phyloP scores from a whole-genome alignment of 2,888 invertebrate species.

The Colletes collaris region DNA sequence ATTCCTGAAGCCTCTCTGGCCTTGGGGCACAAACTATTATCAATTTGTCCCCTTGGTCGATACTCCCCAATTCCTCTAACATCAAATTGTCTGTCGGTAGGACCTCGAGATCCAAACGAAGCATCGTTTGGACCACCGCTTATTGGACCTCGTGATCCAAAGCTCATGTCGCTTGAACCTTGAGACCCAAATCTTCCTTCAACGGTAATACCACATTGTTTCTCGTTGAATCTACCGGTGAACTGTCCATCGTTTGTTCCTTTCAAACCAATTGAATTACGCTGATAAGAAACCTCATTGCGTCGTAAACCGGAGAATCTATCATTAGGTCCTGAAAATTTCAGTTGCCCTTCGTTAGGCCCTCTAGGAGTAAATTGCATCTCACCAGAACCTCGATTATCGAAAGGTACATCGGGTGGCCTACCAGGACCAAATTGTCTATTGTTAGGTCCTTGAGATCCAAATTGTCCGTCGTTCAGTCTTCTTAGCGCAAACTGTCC shows the following conservation, averaged over 20 bases:
- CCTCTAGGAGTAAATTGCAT: constrained; percentile 44
- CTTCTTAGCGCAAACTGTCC: constrained; percentile 14
- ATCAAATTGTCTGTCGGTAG: constrained; percentile 48
- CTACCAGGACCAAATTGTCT: constrained; percentile 41
- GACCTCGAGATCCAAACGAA: constrained; percentile 39
- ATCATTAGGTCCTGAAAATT: constrained; percentile 29
- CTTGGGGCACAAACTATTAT: constrained; percentile 21
- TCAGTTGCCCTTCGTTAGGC: constrained; percentile 27
- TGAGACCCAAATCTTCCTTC: constrained; percentile 21
- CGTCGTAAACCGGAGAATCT: constrained; percentile 38
- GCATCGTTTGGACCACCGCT: constrained; percentile 39
- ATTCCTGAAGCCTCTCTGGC: constrained; percentile 8
- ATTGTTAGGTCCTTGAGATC: constrained; percentile 46
- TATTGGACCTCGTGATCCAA: constrained; percentile 38
- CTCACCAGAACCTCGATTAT: constrained; percentile 26
- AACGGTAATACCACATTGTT: constrained; percentile 20
- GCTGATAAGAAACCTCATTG: constrained; percentile 34
- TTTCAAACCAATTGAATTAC: constrained; percentile 24
- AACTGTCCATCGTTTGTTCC: constrained; percentile 36
- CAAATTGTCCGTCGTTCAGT: constrained; percentile 41
- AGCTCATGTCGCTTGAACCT: constrained; percentile 23
- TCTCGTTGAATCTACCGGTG: constrained; percentile 34
- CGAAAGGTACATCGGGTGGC: not conserved
- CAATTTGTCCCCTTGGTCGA: constrained; percentile 25
- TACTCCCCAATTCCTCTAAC: constrained; percentile 38